Base-by-base conservation (phyloP, 1,140 invertebrate genomes). In the Bombus breviceps region DNA sequence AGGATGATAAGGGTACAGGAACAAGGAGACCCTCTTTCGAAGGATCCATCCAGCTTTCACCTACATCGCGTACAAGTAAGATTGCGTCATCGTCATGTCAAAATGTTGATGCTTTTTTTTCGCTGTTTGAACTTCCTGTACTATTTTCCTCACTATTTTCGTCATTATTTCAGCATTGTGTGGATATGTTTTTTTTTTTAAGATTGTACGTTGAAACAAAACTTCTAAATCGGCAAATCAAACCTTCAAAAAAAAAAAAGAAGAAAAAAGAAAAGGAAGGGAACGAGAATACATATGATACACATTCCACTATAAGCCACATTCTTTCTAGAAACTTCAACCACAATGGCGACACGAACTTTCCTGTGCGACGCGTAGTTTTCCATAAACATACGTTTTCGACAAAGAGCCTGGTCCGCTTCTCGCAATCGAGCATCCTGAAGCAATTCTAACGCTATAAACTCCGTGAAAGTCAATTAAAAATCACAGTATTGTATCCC, bases 401-500 rank as follows among this genome's bases (percentile, higher is more conserved):
- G 22, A 22, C 68, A 39, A 39, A 69, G 22, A 69, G 5, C 25
- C 66, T 3, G 66, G 15, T 39, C 68, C 22, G 28, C 47, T 53
- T 34, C n/a, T 74, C 43, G 43, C 13, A 18, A 59, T 28, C 32
- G 53, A 59, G 34, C 34, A 37, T 59, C 2, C 13, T 6, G 53
- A 6, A 47, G 9, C 39, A 32, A n/a, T 18, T 62, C 10, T n/a
- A 25, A 73, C 25, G 25, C 43, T 9, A 81, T 39, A n/a, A 75
- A 76, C 25, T 28, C 28, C n/a, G 32, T 12, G 74, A 25, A 25
- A 83, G 25, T 25, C 34, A 83, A 76, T 83, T 83, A 83, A 83
- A 83, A 83, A 75, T 82, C 71, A 43, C 59, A 12, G 9, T 25
- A 6, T 22, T 41, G 47, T 47, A 37, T 76, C 25, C 41, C 9